Evolutionary conservation across 2,888 invertebrate genomes (phyloP), one percentile per base, ranked within the genome.

Genomic region (Deroplatys truncata): DNA sequence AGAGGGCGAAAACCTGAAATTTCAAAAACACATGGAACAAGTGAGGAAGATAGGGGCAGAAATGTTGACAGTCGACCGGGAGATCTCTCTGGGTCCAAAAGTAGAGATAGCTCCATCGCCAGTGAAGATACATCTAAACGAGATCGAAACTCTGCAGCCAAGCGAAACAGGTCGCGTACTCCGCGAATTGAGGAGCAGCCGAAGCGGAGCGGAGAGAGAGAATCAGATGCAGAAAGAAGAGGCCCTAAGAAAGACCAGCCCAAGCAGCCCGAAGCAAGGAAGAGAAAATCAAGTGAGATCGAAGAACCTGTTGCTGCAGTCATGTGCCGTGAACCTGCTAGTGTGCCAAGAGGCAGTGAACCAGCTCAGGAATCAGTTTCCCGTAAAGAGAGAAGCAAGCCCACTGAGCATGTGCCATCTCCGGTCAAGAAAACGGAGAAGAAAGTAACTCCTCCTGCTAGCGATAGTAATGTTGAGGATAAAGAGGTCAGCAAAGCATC

Each of bases 51-150:
- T 96, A 94, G 96, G 95, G 92, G 95, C 95, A 93, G 96, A 96
- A 95, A 95, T 95, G 94, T 94, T 96, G 93, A 95, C 95, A 93
- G 95, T 95, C 93, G 95, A 95, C 87, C 93, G 93, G 94, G 96
- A 96, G 94, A 95, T 96, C 92, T 95, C 95, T 92, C 94, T 96
- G 93, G 95, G 94, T 94, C 95, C 95, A 93, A 94, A 95, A 93
- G 93, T 95, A 94, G 92, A 91, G 90, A 90, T 88, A 31, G 28
- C 88, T 85, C 89, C 90, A 20, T 84, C 35, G 16, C 88, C 82
- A 84, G 90, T 82, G 84, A 90, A 86, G 88, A 88, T 28, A 82
- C 28, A 72, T 89, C 89, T 84, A 88, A 86, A 86, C 86, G 86
- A 90, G 89, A 88, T 35, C 85, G 49, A 83, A 25, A 35, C 83